Percentiles rank a stretch among this genome's conserved stretches.
Evolutionary conservation across 2,797 vertebrate genomes (phyloP).

Genomic region (Sylvia borin): DNA sequence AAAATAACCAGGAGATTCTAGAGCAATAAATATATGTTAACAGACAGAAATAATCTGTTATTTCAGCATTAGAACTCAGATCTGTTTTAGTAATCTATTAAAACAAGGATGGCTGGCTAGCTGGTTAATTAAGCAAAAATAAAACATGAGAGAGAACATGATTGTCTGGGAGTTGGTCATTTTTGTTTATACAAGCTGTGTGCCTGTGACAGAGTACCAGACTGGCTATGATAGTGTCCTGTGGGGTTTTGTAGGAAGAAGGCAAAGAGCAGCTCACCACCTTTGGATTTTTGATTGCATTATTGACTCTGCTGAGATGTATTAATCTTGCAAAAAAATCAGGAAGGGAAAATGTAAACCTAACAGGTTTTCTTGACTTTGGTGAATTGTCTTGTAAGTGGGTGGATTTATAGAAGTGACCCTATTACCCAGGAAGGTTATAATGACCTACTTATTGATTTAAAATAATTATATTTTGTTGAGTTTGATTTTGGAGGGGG

Average conservation of each 20-base stretch:
- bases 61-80: conserved; percentile 15
- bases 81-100: conserved; percentile 46
- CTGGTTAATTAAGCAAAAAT: conserved; percentile 63
- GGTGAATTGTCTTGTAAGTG: conserved; percentile 18
- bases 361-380: conserved; percentile 27
- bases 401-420: conserved; percentile 29
- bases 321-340: conserved; percentile 39
- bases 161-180: conserved; percentile 23
- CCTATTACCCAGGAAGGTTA: conserved; percentile 21
- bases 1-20: conserved; percentile 52
- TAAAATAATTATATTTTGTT: conserved; percentile 40
- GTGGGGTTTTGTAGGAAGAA: background rate
- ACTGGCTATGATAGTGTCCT: background rate
- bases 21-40: conserved; percentile 23
- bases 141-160: background rate
- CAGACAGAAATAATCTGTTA: conserved; percentile 29
- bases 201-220: background rate
- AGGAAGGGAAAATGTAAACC: background rate
- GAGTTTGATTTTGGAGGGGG: conserved; percentile 11
- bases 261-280: background rate
- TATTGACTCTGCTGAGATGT: conserved; percentile 17
- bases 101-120: conserved; percentile 41
- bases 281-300: conserved; percentile 16
- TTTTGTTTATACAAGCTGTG: background rate
- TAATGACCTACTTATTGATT: conserved; percentile 53